Conservation (phyloP, 2,888 invertebrate genomes). For the Formica aserva region DNA sequence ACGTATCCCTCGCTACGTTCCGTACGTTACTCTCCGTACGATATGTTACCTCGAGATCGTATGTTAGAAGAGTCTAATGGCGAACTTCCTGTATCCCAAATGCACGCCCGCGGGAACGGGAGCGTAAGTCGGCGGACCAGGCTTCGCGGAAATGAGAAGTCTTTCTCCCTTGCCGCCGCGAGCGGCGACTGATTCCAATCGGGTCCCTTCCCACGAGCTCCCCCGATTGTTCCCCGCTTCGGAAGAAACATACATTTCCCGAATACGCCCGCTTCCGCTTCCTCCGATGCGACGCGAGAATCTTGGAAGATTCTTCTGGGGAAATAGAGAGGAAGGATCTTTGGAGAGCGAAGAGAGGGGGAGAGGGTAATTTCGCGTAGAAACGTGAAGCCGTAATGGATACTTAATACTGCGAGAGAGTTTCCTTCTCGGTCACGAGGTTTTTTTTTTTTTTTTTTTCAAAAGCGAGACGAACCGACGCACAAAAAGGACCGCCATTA, state of each 20-base stretch:
- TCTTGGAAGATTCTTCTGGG: constrained; percentile 7
- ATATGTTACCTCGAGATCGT: neutral
- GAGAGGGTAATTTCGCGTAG: neutral
- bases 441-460: neutral
- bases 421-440: neutral
- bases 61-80: constrained; percentile 22
- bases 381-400: constrained; percentile 43
- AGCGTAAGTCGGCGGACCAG: constrained; percentile 31
- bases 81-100: constrained; percentile 36
- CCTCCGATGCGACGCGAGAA: constrained; percentile 20
- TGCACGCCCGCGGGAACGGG: constrained; percentile 37
- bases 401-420: constrained; percentile 33
- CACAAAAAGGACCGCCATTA: constrained; percentile 26
- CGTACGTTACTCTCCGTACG: too few relatives aligned
- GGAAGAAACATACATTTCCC: constrained; percentile 51
- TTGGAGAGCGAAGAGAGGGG: neutral
- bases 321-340: neutral
- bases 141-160: constrained; percentile 50
- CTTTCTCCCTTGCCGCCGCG: constrained; percentile 15
- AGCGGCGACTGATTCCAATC: constrained; percentile 47
- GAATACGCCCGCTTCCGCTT: constrained; percentile 56
- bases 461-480: constrained; percentile 34
- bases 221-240: constrained; percentile 46
- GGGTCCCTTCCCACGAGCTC: constrained; percentile 43
- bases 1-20: neutral